phyloP scores from a whole-genome alignment of 2,797 vertebrate genomes.

The Lepus townsendii region DNA sequence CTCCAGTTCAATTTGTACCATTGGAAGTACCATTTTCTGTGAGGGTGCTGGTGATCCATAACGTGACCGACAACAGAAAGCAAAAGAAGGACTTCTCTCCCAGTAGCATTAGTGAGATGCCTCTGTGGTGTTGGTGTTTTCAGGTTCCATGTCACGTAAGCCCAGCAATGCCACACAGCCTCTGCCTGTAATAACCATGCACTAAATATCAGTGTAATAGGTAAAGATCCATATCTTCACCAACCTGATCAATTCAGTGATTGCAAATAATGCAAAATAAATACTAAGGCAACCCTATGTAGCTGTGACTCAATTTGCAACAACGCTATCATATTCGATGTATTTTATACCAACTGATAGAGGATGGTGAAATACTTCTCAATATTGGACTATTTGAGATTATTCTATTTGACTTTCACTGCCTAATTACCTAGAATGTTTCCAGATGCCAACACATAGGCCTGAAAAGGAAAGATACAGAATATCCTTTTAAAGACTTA shows the following conservation, averaged over 20 bases:
- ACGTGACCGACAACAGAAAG: conserved; percentile 15
- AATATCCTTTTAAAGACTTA: not conserved
- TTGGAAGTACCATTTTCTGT: conserved; percentile 42
- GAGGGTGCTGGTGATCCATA: conserved; percentile 42
- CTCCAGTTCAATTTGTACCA: conserved; percentile 62
- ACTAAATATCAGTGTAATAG: conserved; percentile 36
- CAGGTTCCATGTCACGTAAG: not conserved
- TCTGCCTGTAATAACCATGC: not conserved
- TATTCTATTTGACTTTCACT: not conserved
- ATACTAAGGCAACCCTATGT: not conserved
- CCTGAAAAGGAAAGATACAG: not conserved
- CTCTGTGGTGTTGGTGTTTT: not conserved
- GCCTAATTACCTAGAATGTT: not conserved
- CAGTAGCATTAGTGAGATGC: not conserved
- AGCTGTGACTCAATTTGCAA: conserved; percentile 49
- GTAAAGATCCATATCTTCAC: not conserved
- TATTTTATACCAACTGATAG: not conserved
- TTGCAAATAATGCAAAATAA: conserved; percentile 21
- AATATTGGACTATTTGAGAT: conserved; percentile 3
- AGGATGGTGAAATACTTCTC: not conserved
- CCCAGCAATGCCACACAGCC: not conserved
- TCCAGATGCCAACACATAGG: not conserved
- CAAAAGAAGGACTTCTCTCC: not conserved
- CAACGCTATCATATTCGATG: not conserved
- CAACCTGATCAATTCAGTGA: not conserved